These are phyloP conservation scores for Camponotus vicinus DNA, from an alignment of 1,140 invertebrate species.

Conservation along the genomic window DNA sequence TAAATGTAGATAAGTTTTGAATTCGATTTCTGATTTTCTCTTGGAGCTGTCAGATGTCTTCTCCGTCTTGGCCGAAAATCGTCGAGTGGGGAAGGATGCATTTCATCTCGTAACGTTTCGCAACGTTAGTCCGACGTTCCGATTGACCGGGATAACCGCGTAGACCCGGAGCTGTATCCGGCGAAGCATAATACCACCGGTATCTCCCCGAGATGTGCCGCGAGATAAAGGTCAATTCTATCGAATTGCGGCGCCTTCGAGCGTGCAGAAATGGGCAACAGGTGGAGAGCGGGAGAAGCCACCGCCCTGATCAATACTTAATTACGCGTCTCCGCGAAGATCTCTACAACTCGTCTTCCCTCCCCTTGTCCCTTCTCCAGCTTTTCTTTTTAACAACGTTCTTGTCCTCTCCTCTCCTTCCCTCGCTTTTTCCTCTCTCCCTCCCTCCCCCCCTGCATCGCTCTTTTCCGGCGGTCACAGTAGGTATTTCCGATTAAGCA, in stretches of 20 bases:
- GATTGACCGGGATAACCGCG: conserved; percentile 51
- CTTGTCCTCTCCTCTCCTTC: no score
- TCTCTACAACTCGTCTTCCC: conserved; percentile 23
- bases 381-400: conserved; percentile 8
- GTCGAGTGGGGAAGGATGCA: neutral
- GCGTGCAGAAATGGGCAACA: conserved; percentile 76
- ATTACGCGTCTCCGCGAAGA: conserved; percentile 76
- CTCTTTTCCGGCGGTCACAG: conserved; percentile 15
- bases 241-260: conserved; percentile 68
- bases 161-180: conserved; percentile 38
- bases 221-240: conserved; percentile 73
- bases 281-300: conserved; percentile 77
- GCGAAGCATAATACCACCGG: conserved; percentile 40
- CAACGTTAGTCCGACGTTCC: conserved; percentile 21
- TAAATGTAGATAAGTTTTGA: no score
- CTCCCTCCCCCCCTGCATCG: neutral
- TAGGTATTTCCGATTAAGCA: conserved; percentile 60
- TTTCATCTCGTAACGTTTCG: neutral
- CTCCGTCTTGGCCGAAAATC: neutral
- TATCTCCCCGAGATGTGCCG: conserved; percentile 46
- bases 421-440: no score
- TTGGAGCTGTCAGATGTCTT: neutral
- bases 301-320: conserved; percentile 83
- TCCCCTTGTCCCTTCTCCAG: neutral
- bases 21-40: neutral